Conservation (phyloP, 2,888 invertebrate species). For the Amiota communis region DNA sequence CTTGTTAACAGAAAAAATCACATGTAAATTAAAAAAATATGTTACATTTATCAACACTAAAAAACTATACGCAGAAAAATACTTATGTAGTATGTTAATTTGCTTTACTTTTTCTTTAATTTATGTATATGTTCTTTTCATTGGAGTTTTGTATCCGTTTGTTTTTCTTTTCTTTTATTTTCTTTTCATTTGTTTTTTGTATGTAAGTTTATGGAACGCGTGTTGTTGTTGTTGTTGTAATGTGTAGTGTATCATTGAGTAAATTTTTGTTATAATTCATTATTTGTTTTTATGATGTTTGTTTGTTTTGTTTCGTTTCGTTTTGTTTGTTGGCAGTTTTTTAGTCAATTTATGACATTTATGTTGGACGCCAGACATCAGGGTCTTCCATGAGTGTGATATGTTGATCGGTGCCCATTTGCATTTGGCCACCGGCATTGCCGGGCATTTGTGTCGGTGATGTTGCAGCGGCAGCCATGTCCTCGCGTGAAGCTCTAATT, state of each 20-base stretch:
- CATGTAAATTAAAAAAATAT: slow-evolving; percentile 8
- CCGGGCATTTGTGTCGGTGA: slow-evolving; percentile 78
- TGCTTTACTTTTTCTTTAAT: too few species aligned
- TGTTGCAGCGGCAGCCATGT: slow-evolving; percentile 87
- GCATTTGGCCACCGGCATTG: slow-evolving; percentile 73
- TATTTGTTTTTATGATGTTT: slow-evolving; percentile 35
- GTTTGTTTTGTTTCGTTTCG: slow-evolving; percentile 31
- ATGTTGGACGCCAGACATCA: slow-evolving; percentile 94
- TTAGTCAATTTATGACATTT: slow-evolving; percentile 72
- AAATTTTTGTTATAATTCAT: background rate
- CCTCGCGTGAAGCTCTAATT: slow-evolving; percentile 86
- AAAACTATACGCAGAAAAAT: slow-evolving; percentile 60
- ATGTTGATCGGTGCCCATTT: slow-evolving; percentile 76
- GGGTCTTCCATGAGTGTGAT: slow-evolving; percentile 93
- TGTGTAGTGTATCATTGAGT: slow-evolving; percentile 31
- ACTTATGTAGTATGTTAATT: too few species aligned
- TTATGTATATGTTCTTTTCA: too few species aligned
- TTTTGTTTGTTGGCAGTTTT: slow-evolving; percentile 53
- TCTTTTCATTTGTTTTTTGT: too few species aligned
- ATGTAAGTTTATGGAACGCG: too few species aligned
- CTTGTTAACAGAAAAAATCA: background rate
- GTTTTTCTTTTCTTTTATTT: too few species aligned
- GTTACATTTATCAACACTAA: slow-evolving; percentile 41
- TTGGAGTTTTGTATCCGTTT: too few species aligned
- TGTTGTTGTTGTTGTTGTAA: too few species aligned